These are phyloP conservation scores for Anguilla anguilla DNA, from an alignment of 2,797 vertebrate genomes.

Conservation along the genomic window DNA sequence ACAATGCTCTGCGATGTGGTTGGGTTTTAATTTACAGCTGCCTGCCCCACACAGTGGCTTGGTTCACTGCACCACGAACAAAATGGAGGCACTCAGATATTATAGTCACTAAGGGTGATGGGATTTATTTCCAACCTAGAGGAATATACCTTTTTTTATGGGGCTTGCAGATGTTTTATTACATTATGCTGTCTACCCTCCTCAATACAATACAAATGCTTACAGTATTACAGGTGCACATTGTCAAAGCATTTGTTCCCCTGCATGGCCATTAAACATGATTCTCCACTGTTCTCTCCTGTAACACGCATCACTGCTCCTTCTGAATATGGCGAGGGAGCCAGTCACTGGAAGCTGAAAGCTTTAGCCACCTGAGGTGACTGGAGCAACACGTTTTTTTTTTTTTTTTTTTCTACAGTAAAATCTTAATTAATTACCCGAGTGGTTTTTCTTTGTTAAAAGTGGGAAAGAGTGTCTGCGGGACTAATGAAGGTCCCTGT, in stretches of 20 bases:
- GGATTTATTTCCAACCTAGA: conserved; percentile 11
- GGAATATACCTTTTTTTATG: conserved; percentile 7
- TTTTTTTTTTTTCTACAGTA: conserved; percentile 7
- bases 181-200: background rate
- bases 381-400: background rate
- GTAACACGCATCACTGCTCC: background rate
- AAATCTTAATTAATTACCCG: conserved; percentile 33
- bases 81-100: conserved; percentile 10
- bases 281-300: background rate
- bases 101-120: background rate
- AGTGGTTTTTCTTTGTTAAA: conserved; percentile 24
- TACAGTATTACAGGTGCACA: background rate
- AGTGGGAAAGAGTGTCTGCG: conserved; percentile 13
- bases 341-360: background rate
- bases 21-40: conserved; percentile 32
- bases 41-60: conserved; percentile 26
- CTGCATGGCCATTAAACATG: background rate
- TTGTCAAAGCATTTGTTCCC: conserved; percentile 9
- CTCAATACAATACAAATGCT: background rate
- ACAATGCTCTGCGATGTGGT: background rate
- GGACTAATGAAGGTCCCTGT: conserved; percentile 30
- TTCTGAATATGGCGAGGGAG: conserved; percentile 4
- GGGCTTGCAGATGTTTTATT: background rate
- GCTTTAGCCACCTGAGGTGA: background rate
- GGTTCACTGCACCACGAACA: conserved; percentile 14